A percentile compares a stretch with the other conserved stretches of the same genome.
phyloP scores from a whole-genome alignment of 1,140 invertebrate species.

The Rhyacophila brunnea region DNA sequence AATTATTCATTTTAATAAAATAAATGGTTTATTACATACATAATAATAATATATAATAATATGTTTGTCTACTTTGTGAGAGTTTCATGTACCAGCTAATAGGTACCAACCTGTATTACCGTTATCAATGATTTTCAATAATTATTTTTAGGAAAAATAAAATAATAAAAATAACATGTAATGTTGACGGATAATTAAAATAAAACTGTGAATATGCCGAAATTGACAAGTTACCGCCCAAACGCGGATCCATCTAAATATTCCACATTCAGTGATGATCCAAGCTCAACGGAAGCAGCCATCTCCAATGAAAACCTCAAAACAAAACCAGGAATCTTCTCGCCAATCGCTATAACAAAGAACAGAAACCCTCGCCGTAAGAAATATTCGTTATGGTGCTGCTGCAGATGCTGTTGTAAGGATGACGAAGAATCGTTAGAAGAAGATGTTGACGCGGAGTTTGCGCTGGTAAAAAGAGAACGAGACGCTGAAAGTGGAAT shows the following conservation, averaged over 20 bases:
- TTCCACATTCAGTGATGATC: constrained; percentile 35
- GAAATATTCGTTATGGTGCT: constrained; percentile 8
- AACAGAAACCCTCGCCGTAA: constrained; percentile 9
- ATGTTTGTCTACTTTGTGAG: no score
- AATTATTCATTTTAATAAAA: no score
- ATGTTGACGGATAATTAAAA: no score
- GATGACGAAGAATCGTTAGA: constrained; percentile 40
- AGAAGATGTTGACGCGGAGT: constrained; percentile 49
- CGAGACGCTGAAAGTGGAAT: constrained; percentile 15
- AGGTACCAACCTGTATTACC: no score
- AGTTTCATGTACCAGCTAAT: no score
- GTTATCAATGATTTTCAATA: no score
- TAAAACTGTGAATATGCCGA: constrained; percentile 36
- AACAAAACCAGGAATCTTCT: constrained; percentile 17
- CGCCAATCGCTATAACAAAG: constrained; percentile 5
- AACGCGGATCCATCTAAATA: constrained; percentile 37
- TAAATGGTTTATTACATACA: no score
- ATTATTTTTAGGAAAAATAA: no score
- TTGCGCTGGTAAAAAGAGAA: constrained; percentile 45
- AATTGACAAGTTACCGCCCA: constrained; percentile 36
- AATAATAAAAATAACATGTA: no score
- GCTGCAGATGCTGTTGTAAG: constrained; percentile 33
- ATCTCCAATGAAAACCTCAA: constrained; percentile 27
- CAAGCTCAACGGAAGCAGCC: constrained; percentile 25
- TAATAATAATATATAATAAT: no score